These are phyloP conservation scores for Propithecus coquereli DNA, from an alignment of 2,113 vertebrate species.

Conservation along the genomic window DNA sequence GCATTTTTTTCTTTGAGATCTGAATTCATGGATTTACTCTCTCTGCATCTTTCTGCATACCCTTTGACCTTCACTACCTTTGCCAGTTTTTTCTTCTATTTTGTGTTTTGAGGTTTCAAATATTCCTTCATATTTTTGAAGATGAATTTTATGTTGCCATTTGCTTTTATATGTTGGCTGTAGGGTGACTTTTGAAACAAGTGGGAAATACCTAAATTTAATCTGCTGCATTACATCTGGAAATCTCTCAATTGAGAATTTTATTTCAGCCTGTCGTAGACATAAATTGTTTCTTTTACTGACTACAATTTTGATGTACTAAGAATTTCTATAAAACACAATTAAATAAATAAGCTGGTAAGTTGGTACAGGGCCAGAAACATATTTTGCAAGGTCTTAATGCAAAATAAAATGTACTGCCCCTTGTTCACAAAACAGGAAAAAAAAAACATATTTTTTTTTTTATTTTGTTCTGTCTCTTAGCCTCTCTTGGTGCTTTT, in stretches of 20 bases:
- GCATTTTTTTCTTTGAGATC: not conserved
- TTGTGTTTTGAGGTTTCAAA: not conserved
- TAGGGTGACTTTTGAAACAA: not conserved
- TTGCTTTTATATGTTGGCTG: not conserved
- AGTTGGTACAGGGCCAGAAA: not conserved
- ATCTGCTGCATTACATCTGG: not conserved
- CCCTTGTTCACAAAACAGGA: not conserved
- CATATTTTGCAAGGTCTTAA: not conserved
- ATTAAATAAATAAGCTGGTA: not conserved
- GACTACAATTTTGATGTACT: not conserved
- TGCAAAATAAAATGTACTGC: not conserved
- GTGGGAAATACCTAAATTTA: not conserved
- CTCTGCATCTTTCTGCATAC: not conserved
- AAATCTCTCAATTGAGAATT: not conserved
- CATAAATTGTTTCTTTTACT: not conserved
- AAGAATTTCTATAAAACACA: not conserved
- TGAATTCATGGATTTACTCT: not conserved
- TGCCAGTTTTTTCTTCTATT: not conserved
- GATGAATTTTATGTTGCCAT: not conserved
- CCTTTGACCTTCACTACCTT: not conserved
- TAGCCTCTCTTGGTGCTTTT: not conserved
- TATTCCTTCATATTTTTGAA: not conserved
- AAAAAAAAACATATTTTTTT: not conserved
- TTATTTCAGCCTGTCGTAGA: not conserved
- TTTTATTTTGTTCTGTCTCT: not conserved